These are phyloP conservation scores for Plebejus melissa DNA, from an alignment of 2,888 invertebrate species.

Conservation along the genomic window DNA sequence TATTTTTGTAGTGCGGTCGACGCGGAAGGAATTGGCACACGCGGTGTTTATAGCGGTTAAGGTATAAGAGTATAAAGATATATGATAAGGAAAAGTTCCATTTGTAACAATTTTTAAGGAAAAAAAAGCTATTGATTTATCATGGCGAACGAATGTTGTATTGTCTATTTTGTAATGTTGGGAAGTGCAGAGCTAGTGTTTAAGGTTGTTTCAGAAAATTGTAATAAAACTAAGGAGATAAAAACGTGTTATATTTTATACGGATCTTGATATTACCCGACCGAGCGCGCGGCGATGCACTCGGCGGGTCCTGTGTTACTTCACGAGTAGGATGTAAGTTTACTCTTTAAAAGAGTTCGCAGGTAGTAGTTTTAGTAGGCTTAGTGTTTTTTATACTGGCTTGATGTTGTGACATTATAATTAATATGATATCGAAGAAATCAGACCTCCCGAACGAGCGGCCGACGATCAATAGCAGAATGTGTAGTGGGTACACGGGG, in stretches of 20 bases:
- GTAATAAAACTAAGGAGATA: conserved; percentile 68
- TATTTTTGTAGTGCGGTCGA: conserved; percentile 74
- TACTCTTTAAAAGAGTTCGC: conserved; percentile 78
- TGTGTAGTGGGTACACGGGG: conserved; percentile 69
- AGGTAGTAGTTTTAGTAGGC: conserved; percentile 78
- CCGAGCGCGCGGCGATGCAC: conserved; percentile 32
- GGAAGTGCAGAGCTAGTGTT: conserved; percentile 58
- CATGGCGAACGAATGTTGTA: conserved; percentile 73
- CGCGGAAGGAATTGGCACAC: conserved; percentile 74
- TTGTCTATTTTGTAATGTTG: conserved; percentile 74
- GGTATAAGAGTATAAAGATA: conserved; percentile 56
- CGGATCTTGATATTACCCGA: conserved; percentile 61
- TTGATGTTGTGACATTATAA: conserved; percentile 79
- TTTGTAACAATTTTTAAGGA: conserved; percentile 58
- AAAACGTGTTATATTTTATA: conserved; percentile 75
- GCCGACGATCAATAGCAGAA: conserved; percentile 67
- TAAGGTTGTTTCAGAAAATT: conserved; percentile 78
- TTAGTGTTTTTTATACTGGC: conserved; percentile 80
- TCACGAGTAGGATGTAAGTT: conserved; percentile 75
- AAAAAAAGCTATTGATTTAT: conserved; percentile 63
- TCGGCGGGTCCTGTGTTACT: conserved; percentile 62
- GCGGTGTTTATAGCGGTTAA: conserved; percentile 43
- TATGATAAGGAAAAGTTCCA: conserved; percentile 62
- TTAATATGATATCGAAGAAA: conserved; percentile 65
- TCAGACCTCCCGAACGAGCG: conserved; percentile 64